A percentile compares a stretch with the other conserved stretches of the same genome.
Conservation (phyloP, 37 sponge, comb jelly and placozoan species). For the Beroe ovata region DNA sequence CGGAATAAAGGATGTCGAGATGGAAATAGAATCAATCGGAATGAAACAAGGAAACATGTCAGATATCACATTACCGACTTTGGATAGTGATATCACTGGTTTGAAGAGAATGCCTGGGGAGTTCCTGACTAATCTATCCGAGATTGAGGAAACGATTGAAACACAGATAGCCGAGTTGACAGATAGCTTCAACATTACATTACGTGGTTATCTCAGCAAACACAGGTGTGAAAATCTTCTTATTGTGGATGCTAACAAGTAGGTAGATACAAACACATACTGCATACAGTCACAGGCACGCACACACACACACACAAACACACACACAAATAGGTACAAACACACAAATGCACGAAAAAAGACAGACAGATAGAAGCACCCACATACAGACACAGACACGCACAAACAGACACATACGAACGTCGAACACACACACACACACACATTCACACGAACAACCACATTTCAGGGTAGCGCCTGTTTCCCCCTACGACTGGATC, state of each 20-base stretch:
- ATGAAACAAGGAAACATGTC: background rate
- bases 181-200: background rate
- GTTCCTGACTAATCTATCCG: background rate
- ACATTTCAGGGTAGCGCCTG: background rate
- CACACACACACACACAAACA: no score
- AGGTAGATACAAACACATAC: no score
- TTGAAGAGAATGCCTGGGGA: background rate
- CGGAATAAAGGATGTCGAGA: background rate
- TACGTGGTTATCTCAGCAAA: background rate
- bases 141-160: background rate
- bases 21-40: background rate
- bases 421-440: no score
- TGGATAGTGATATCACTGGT: background rate
- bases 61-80: background rate
- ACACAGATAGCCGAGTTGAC: background rate
- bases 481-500: background rate
- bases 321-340: no score
- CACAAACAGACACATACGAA: no score
- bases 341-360: no score
- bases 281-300: no score
- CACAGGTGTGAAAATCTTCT: no score
- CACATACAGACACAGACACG: no score
- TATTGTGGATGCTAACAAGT: no score
- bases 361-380: no score
- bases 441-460: no score